Evolutionary conservation across 1,140 invertebrate genomes (phyloP).

Genomic region (Ceratitis capitata): DNA sequence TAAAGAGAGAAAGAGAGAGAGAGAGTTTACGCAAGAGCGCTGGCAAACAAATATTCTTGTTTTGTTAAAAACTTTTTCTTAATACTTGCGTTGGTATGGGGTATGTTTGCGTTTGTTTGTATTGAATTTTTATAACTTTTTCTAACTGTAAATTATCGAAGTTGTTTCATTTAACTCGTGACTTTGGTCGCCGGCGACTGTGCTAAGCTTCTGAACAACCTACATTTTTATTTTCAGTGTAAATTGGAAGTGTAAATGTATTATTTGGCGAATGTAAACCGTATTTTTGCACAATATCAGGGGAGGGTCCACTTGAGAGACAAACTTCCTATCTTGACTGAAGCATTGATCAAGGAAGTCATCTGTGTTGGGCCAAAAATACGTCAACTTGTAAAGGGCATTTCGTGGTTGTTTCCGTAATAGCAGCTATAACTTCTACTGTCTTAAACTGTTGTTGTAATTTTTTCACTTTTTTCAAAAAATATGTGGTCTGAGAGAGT

Average conservation of each 20-base stretch:
- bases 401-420: too few species aligned
- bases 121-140: not conserved
- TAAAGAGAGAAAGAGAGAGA: not conserved
- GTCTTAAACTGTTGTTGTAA: too few species aligned
- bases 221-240: constrained; percentile 17
- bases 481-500: too few species aligned
- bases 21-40: not conserved
- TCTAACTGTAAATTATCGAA: constrained; percentile 23
- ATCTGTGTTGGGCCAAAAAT: too few species aligned
- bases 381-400: too few species aligned
- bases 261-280: not conserved
- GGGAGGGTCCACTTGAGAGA: too few species aligned
- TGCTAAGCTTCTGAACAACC: not conserved
- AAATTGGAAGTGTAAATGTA: not conserved
- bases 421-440: too few species aligned
- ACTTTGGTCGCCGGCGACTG: not conserved
- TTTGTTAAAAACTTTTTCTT: not conserved
- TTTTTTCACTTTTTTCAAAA: too few species aligned
- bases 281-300: too few species aligned
- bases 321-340: too few species aligned
- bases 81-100: not conserved
- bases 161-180: constrained; percentile 12
- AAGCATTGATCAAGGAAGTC: too few species aligned
- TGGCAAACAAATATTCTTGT: not conserved
- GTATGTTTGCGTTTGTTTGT: not conserved